phyloP scores from a whole-genome alignment of 1,140 invertebrate species.

The Lepeophtheirus salmonis region DNA sequence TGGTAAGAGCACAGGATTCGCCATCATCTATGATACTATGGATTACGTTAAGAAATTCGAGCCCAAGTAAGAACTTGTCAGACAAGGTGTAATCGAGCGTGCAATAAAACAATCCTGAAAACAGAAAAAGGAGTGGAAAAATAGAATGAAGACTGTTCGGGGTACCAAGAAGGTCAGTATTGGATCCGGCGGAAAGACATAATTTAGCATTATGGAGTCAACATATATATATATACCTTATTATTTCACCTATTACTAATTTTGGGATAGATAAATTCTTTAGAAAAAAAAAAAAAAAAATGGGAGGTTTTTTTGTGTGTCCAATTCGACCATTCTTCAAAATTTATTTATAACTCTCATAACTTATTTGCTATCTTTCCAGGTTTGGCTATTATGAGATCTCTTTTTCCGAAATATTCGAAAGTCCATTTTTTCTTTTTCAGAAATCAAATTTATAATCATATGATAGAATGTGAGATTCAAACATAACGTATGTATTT shows the following conservation, averaged over 20 bases:
- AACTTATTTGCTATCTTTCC: too few relatives aligned
- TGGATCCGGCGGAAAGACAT: conserved; percentile 56
- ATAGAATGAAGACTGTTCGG: conserved; percentile 99
- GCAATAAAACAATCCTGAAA: conserved; percentile 75
- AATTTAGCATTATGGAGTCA: not conserved
- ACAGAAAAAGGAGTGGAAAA: conserved; percentile 98
- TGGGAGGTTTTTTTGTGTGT: too few relatives aligned
- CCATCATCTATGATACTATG: conserved; percentile 86
- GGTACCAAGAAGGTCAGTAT: conserved; percentile 97
- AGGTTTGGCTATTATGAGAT: too few relatives aligned
- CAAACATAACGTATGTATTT: too few relatives aligned
- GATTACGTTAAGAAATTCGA: conserved; percentile 98
- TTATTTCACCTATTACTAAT: not conserved
- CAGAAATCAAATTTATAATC: too few relatives aligned
- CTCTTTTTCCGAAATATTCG: too few relatives aligned
- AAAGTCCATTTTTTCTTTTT: too few relatives aligned
- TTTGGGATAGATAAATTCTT: not conserved
- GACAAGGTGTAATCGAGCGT: conserved; percentile 24
- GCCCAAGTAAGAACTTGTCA: conserved; percentile 80
- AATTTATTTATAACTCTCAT: too few relatives aligned
- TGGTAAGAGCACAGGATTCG: conserved; percentile 93
- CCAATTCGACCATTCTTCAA: too few relatives aligned
- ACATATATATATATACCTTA: not conserved
- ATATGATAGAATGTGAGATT: too few relatives aligned
- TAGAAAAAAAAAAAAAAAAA: too few relatives aligned